Evolutionary conservation across 2,888 invertebrate species (phyloP), one percentile per base, ranked within the genome.

Genomic region (Agrochola lota): DNA sequence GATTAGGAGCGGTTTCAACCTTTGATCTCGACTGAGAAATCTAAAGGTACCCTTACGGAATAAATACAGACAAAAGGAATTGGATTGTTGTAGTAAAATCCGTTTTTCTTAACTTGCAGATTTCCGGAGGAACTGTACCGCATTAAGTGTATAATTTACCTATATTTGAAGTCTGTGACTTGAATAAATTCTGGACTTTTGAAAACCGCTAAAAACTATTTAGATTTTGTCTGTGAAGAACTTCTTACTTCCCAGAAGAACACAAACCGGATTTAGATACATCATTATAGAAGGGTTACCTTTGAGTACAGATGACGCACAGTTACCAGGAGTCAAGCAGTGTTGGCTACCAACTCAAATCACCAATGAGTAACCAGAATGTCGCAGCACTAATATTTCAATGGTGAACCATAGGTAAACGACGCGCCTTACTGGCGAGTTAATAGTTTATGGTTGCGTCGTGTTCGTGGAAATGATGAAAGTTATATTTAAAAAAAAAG

Each of bases 11-110:
- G 52, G 43, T 66, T 81, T 40, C 40, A 62, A 49, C 82, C 63
- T 83, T 82, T 71, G 68, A 85, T 73, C 63, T 62, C 55, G 20
- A 52, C 43, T 60, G 64, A 69, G 46, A 60, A 46, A 64, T 81
- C 71, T 64, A 52, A 67, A 67, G 62, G 49, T 75, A 70, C n/a
- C 30, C 35, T 76, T 76, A n/a, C 67, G 35, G n/a, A 66, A 72
- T 60, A 81, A 70, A 69, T 17, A 57, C 57, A 26, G 23, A 35
- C 30, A 64, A 67, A 64, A 40, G 43, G 55, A 63, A 49, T 60
- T 46, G 43, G 26, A 12, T n/a, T 46, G 40, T 30, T 52, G 9
- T 57, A 57, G 55, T 63, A 43, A 60, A 84, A 26, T 26, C 3
- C 17, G 15, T 7, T 66, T 63, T 59, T 40, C 3, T 35, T 40